These are phyloP conservation scores for Lutjanus erythropterus DNA, from an alignment of 2,113 vertebrate genomes.

Conservation along the genomic window DNA sequence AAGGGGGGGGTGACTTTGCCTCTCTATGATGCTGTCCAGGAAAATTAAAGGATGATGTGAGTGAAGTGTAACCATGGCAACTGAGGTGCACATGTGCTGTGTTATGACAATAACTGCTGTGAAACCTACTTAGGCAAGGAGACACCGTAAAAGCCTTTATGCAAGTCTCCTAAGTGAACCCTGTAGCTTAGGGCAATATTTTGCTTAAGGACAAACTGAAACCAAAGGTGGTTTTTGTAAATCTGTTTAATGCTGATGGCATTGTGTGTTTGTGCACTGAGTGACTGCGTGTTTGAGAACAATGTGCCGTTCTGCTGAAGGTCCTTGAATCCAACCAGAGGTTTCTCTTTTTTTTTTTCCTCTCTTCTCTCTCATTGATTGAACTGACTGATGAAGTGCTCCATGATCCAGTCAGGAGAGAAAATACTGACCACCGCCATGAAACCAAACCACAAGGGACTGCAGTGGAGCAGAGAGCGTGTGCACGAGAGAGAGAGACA, in stretches of 20 bases:
- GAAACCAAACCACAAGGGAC: slow-evolving; percentile 38
- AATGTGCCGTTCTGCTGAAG: slow-evolving; percentile 8
- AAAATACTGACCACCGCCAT: slow-evolving; percentile 57
- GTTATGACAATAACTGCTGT: no score
- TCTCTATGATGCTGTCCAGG: no score
- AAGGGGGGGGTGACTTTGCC: no score
- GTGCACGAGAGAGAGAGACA: slow-evolving; percentile 7
- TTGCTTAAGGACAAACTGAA: no score
- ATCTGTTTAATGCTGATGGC: not conserved
- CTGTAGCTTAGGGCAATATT: no score
- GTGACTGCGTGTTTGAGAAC: slow-evolving; percentile 7
- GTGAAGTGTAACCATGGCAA: no score
- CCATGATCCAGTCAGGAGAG: slow-evolving; percentile 61
- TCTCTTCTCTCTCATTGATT: slow-evolving; percentile 51
- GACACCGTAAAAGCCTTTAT: no score
- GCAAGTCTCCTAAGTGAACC: no score
- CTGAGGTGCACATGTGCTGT: no score
- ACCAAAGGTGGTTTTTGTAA: no score
- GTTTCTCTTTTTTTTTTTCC: slow-evolving; percentile 17
- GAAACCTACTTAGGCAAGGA: no score
- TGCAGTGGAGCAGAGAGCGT: slow-evolving; percentile 14
- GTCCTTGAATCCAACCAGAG: slow-evolving; percentile 35
- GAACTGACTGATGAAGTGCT: slow-evolving; percentile 62
- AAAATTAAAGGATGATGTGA: no score
- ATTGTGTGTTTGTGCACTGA: not conserved